A percentile compares a stretch with the other conserved stretches of the same genome.
Evolutionary conservation across 2,797 vertebrate species (phyloP).

Genomic region (Rachycentron canadum): DNA sequence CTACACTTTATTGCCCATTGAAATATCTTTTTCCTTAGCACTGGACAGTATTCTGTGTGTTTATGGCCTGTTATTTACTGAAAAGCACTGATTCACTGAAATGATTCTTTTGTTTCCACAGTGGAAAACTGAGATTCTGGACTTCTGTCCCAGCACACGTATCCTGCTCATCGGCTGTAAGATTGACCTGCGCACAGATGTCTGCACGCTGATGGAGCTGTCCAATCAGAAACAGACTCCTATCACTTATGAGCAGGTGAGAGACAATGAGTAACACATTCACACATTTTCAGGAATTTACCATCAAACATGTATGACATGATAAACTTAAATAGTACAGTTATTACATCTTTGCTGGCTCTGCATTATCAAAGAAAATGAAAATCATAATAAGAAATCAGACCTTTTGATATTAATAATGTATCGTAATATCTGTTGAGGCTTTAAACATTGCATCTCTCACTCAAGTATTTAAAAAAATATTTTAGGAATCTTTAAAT

Average conservation of each 20-base stretch:
- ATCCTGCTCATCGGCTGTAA: constrained; percentile 96
- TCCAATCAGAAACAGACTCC: constrained; percentile 96
- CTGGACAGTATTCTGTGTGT: background rate
- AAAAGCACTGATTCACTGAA: background rate
- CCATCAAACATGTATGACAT: background rate
- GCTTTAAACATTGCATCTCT: background rate
- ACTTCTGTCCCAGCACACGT: constrained; percentile 94
- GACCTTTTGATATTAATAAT: background rate
- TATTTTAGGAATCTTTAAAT: background rate
- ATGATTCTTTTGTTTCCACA: constrained; percentile 66
- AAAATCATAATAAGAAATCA: background rate
- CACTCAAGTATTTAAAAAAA: background rate
- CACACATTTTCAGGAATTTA: background rate
- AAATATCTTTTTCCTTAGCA: background rate
- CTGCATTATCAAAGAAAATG: background rate
- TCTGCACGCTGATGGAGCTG: constrained; percentile 95
- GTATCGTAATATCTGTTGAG: background rate
- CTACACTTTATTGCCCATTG: background rate
- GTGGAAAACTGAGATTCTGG: constrained; percentile 96
- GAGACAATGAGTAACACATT: background rate
- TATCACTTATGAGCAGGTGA: constrained; percentile 94
- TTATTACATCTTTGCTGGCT: background rate
- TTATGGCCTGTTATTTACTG: background rate
- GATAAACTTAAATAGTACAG: background rate
- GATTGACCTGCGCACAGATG: constrained; percentile 93